Evolutionary conservation across 1,140 invertebrate genomes (phyloP).

Genomic region (Drosophila parvula): DNA sequence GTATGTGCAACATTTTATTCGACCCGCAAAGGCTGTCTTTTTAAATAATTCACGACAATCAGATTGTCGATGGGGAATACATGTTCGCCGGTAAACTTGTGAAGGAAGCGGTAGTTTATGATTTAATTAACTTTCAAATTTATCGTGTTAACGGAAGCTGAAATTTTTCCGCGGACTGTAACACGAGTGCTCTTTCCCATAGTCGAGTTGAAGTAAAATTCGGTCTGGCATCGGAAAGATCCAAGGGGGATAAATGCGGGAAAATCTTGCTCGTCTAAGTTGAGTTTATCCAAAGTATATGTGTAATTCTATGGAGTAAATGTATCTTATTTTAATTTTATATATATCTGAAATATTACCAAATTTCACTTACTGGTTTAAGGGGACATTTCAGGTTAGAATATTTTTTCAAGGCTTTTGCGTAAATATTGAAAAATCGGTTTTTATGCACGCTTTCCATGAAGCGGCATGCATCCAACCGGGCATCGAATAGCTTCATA

Average conservation of each 20-base stretch:
- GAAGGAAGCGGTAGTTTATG: no score
- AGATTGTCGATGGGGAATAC: no score
- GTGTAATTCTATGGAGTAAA: constrained; percentile 14
- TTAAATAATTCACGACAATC: no score
- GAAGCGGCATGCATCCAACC: constrained; percentile 33
- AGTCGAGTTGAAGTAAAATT: constrained; percentile 34
- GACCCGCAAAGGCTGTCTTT: no score
- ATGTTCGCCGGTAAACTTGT: no score
- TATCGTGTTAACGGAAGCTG: no score
- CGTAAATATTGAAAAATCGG: constrained; percentile 24
- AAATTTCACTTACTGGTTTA: constrained; percentile 40
- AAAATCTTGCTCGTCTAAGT: constrained; percentile 42
- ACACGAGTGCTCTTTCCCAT: neutral
- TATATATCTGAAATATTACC: neutral
- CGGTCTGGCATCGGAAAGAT: constrained; percentile 1
- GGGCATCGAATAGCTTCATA: constrained; percentile 31
- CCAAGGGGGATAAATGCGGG: constrained; percentile 40
- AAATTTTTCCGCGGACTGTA: neutral
- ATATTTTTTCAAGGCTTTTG: constrained; percentile 22
- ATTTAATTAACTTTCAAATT: neutral
- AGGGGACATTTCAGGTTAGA: constrained; percentile 37
- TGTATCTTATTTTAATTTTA: neutral
- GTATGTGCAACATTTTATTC: no score
- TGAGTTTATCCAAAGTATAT: constrained; percentile 29
- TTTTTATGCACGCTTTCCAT: constrained; percentile 49